These are phyloP conservation scores for Lerista edwardsae DNA, from an alignment of 2,797 vertebrate genomes.

Conservation along the genomic window DNA sequence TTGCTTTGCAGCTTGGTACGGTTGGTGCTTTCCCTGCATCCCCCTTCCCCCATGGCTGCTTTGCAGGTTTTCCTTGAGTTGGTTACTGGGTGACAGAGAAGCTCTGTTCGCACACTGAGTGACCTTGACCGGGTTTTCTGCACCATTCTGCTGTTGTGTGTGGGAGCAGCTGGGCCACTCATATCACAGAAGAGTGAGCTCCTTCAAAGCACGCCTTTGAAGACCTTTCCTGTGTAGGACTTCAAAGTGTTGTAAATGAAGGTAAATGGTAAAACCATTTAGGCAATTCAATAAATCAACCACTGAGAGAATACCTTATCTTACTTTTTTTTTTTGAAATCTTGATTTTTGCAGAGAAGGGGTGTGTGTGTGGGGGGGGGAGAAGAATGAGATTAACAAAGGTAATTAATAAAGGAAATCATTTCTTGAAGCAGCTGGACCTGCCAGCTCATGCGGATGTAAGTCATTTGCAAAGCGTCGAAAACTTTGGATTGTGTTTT, in stretches of 20 bases:
- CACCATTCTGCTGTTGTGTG: slow-evolving; percentile 26
- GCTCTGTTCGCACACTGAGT: slow-evolving; percentile 4
- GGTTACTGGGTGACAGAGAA: neutral
- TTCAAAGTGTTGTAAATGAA: slow-evolving; percentile 60
- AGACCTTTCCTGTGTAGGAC: slow-evolving; percentile 54
- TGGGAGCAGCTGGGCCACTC: slow-evolving; percentile 46
- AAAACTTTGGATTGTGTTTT: too few relatives aligned
- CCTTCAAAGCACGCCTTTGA: slow-evolving; percentile 61
- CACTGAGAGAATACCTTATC: slow-evolving; percentile 33
- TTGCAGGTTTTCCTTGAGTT: neutral
- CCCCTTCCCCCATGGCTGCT: neutral
- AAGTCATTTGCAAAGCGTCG: too few relatives aligned
- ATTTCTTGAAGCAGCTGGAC: neutral
- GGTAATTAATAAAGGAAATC: slow-evolving; percentile 27
- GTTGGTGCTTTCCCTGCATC: neutral
- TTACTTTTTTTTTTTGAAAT: slow-evolving; percentile 35
- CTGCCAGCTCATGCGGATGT: too few relatives aligned
- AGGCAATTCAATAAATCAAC: slow-evolving; percentile 56
- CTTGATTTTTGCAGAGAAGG: slow-evolving; percentile 3
- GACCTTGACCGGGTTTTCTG: neutral
- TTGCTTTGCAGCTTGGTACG: neutral
- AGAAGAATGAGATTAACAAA: slow-evolving; percentile 13
- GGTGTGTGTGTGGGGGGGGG: neutral
- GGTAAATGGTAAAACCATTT: neutral
- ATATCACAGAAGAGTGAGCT: slow-evolving; percentile 54